Conservation (phyloP, 2,113 vertebrate genomes). For the Hypanus sabinus region DNA sequence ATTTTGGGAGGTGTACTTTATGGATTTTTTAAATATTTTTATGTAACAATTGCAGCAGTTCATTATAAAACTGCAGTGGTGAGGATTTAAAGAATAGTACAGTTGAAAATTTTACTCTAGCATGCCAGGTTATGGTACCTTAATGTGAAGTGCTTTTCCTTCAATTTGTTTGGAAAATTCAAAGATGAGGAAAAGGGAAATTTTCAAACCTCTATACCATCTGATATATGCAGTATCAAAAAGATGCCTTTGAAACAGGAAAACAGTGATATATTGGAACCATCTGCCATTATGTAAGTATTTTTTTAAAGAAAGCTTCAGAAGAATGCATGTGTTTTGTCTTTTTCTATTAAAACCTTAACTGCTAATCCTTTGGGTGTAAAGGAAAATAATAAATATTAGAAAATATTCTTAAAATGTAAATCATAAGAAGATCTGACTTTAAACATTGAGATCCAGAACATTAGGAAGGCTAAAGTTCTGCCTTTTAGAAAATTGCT, state of each 20-base stretch:
- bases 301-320: not conserved
- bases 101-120: not conserved
- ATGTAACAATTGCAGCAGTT: not conserved
- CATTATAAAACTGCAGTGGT: not conserved
- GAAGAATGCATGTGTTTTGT: not conserved
- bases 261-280: constrained; percentile 10
- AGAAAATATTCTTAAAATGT: not conserved
- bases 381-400: not conserved
- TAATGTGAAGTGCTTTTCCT: not conserved
- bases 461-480: not conserved
- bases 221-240: not conserved
- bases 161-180: not conserved
- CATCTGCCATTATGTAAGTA: constrained; percentile 1
- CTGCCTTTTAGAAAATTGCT: not conserved
- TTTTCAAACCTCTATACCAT: not conserved
- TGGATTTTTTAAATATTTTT: too few species aligned
- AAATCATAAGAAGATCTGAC: not conserved
- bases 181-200: not conserved
- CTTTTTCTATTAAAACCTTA: not conserved
- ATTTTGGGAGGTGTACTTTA: too few species aligned
- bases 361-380: not conserved
- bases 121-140: not conserved
- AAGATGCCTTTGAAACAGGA: constrained; percentile 2
- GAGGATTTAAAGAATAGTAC: not conserved
- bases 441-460: not conserved